A percentile compares a stretch with the other conserved stretches of the same genome.
These are phyloP conservation scores for Sylvia borin DNA, from an alignment of 2,797 vertebrate genomes.

Conservation along the genomic window DNA sequence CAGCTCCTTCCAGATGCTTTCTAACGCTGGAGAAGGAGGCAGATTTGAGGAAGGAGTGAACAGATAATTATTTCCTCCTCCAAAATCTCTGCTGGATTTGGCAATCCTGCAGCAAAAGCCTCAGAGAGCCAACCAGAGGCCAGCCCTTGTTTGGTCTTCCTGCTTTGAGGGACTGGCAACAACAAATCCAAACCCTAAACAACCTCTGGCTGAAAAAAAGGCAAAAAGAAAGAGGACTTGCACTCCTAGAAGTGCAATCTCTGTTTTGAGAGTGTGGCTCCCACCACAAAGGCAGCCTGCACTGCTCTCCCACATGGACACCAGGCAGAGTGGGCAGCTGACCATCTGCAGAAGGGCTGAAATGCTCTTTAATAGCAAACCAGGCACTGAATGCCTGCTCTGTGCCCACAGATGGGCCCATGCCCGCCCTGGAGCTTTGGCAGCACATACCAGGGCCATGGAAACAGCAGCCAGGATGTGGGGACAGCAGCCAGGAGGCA, in stretches of 20 bases:
- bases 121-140: not conserved
- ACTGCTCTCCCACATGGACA: fast-evolving
- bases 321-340: not conserved
- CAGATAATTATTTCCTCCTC: constrained; percentile 8
- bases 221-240: not conserved
- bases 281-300: not conserved
- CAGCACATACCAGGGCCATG: not conserved
- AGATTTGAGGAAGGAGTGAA: not conserved
- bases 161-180: not conserved
- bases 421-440: fast-evolving
- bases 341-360: not conserved
- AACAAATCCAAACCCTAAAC: not conserved
- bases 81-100: not conserved
- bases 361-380: fast-evolving
- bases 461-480: fast-evolving
- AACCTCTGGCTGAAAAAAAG: not conserved
- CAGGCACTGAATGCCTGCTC: not conserved
- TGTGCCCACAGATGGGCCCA: not conserved
- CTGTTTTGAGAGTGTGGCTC: fast-evolving
- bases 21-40: not conserved
- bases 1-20: not conserved
- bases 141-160: not conserved
- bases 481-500: not conserved
- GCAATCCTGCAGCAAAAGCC: not conserved
- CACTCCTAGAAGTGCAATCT: fast-evolving